Base-by-base conservation (phyloP, 92 coral and sea anemone genomes). In the Porites rus region DNA sequence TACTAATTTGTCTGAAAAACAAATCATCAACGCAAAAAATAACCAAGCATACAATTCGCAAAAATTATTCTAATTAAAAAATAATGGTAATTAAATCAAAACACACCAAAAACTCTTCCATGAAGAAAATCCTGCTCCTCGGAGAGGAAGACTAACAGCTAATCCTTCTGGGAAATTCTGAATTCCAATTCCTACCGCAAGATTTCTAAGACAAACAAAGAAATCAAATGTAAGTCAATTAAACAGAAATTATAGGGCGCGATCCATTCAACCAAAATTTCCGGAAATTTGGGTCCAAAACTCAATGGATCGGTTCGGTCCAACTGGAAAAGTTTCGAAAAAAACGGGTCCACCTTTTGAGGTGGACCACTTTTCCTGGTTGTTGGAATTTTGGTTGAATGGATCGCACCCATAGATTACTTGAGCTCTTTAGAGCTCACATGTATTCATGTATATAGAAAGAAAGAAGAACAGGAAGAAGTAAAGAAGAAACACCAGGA, bases 81-180 rank as follows among this genome's bases (percentile, higher is more conserved):
- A n/a, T 78, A 69, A 14, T 10, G 0, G 4, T 18, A 11, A 14
- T 5, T 9, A 71, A 28, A 50, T 73, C 7, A n/a, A 19, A 73
- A 22, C 91, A 75, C 87, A 94, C 99, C 98, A 96, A 90, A 96
- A 96, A 78, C 99, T 94, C 85, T 82, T 94, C 91, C 93, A 90
- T 63, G 97, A 76, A 14, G 98, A 93, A 50, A 89, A 81, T 6
- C 99, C 99, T 65, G 96, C 86, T 28, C 96, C 94, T 82, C 94
- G 77, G 51, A 96, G 89, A 7, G 99, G 99, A 50, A 96, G 85
- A 88, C 99, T 96, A 21, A 96, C 99, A 7, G 98, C 99, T 59
- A 96, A 83, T 43, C 99, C 99, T 90, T 96, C 99, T 19, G 99
- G 99, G 25, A 96, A 96, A 85, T 96, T 96, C 84, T 96, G 99